Percentiles rank a stretch among this genome's conserved stretches.
phyloP scores from a whole-genome alignment of 2,888 invertebrate species.

The Nesidiocoris tenuis region DNA sequence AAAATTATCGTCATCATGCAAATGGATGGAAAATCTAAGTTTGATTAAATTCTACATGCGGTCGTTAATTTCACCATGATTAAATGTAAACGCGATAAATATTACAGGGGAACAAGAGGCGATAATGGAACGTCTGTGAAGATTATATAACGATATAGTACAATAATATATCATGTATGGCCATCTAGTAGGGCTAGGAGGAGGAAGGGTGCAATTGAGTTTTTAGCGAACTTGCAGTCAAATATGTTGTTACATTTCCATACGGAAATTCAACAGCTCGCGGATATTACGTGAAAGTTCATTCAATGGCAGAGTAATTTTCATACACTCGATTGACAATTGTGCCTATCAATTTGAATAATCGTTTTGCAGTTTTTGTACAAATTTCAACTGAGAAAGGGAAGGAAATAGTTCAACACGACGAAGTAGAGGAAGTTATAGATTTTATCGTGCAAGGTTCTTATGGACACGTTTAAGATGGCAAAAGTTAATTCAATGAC shows the following conservation, averaged over 20 bases:
- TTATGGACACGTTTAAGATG: background rate
- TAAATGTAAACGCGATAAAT: slow-evolving; percentile 37
- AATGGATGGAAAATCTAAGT: slow-evolving; percentile 9
- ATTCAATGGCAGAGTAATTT: too few species aligned
- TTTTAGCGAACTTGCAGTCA: slow-evolving; percentile 32
- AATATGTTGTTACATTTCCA: background rate
- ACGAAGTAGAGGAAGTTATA: background rate
- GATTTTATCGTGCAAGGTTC: background rate
- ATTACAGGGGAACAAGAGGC: slow-evolving; percentile 13
- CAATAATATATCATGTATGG: too few species aligned
- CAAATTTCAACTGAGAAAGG: too few species aligned
- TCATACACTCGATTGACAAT: too few species aligned
- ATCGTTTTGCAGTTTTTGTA: too few species aligned
- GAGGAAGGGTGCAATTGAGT: slow-evolving; percentile 32
- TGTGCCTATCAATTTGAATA: too few species aligned
- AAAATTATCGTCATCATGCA: slow-evolving; percentile 36
- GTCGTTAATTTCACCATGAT: slow-evolving; percentile 18
- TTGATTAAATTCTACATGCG: slow-evolving; percentile 32
- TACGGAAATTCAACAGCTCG: too few species aligned
- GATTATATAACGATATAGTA: slow-evolving; percentile 19
- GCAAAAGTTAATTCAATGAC: background rate
- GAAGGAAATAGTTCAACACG: background rate
- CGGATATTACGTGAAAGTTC: too few species aligned
- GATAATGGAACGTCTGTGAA: slow-evolving; percentile 1
- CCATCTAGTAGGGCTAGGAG: slow-evolving; percentile 7